These are phyloP conservation scores for Epiperipatus broadwayi DNA, from an alignment of 2,888 invertebrate species.

Conservation along the genomic window DNA sequence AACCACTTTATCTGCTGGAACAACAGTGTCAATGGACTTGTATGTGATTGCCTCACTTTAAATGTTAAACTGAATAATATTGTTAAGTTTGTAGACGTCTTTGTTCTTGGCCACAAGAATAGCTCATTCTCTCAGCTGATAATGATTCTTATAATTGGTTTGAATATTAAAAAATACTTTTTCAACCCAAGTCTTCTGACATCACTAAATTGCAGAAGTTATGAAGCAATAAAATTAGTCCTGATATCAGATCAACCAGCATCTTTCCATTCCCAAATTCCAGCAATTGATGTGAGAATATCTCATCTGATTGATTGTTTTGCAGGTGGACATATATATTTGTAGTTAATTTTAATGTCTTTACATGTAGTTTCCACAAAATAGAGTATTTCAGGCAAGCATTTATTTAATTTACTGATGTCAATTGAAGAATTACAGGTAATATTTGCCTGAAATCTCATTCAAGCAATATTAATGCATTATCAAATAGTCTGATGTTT, in stretches of 20 bases:
- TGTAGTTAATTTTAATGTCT: slow-evolving; percentile 8
- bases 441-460: slow-evolving; percentile 17
- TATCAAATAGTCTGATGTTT: slow-evolving; percentile 10
- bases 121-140: slow-evolving; percentile 17
- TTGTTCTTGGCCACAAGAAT: slow-evolving; percentile 18
- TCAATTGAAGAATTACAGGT: slow-evolving; percentile 14
- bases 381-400: slow-evolving; percentile 15
- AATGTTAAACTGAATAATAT: too few species aligned
- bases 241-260: slow-evolving; percentile 8
- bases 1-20: too few species aligned
- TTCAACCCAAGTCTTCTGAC: slow-evolving; percentile 6
- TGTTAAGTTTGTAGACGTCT: too few species aligned
- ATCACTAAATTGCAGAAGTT: background rate
- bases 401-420: slow-evolving; percentile 15
- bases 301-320: slow-evolving; percentile 11
- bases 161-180: slow-evolving; percentile 13
- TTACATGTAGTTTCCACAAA: slow-evolving; percentile 17
- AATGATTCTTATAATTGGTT: slow-evolving; percentile 14
- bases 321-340: slow-evolving; percentile 1
- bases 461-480: slow-evolving; percentile 13
- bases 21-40: too few species aligned
- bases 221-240: slow-evolving; percentile 7
- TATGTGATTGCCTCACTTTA: too few species aligned
- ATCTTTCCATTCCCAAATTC: slow-evolving; percentile 11
- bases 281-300: slow-evolving; percentile 5